These are phyloP conservation scores for Holacanthus passer DNA, from an alignment of 2,113 vertebrate species.

Conservation along the genomic window DNA sequence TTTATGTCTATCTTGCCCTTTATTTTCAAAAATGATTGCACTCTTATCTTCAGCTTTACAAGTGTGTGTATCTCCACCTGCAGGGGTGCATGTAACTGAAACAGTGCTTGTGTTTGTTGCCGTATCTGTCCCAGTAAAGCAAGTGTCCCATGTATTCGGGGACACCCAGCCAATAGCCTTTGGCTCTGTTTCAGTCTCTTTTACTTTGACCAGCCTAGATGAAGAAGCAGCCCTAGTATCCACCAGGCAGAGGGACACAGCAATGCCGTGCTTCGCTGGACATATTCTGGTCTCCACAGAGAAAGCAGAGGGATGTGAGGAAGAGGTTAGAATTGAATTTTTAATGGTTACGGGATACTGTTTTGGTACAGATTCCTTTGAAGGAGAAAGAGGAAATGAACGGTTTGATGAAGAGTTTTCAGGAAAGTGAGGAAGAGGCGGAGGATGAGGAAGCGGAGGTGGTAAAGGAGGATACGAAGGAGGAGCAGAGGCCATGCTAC, in stretches of 20 bases:
- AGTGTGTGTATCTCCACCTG: background rate
- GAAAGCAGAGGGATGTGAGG: background rate
- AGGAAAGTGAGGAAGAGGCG: constrained; percentile 41
- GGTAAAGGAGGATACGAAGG: constrained; percentile 43
- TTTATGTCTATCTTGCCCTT: constrained; percentile 33
- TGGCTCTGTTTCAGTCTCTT: constrained; percentile 62
- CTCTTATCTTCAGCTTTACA: constrained; percentile 34
- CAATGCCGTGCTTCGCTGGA: constrained; percentile 80
- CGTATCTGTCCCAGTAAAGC: constrained; percentile 48
- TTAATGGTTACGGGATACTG: constrained; percentile 27
- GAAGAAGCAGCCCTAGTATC: constrained; percentile 74
- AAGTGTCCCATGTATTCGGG: constrained; percentile 80
- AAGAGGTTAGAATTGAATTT: constrained; percentile 42
- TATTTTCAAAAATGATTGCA: constrained; percentile 43
- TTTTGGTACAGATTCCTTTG: constrained; percentile 41
- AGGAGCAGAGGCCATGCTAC: constrained; percentile 70
- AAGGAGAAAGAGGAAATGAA: constrained; percentile 34
- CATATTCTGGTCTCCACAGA: constrained; percentile 53
- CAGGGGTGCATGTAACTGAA: constrained; percentile 16
- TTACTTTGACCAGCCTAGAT: constrained; percentile 81
- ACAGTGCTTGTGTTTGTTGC: constrained; percentile 13
- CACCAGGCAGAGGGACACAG: constrained; percentile 69
- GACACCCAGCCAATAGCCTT: constrained; percentile 73
- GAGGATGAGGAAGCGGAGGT: constrained; percentile 53
- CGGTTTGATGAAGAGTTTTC: constrained; percentile 28